Evolutionary conservation across 2,888 invertebrate genomes (phyloP), one percentile per base, ranked within the genome.

Genomic region (Gonocerus acuteangulatus): DNA sequence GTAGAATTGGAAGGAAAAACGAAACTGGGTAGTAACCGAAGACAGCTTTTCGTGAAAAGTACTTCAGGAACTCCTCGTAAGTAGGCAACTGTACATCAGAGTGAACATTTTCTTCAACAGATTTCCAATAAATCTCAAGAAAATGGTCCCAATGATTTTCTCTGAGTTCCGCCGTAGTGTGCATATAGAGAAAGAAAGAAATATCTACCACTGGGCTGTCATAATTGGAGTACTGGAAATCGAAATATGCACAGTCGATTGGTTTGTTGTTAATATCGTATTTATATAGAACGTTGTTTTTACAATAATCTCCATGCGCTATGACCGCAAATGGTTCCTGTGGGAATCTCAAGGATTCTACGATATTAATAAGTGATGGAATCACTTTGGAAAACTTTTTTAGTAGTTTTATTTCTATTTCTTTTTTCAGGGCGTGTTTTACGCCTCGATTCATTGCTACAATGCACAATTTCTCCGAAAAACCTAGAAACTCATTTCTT

Each of bases 231-330:
- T 69, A 70, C 15, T 73, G 74, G 56, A 74, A 72, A 65, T 74
- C 74, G 42, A 74, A 71, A 47, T 64, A 62, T 34, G 71, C 71
- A 42, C 73, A 72, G n/a, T 69, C 69, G 1, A 66, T 22, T 1
- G 74, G 73, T 49, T 69, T 69, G 6, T 65, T 69, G 2, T 68
- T 62, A 1, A 23, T 70, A 61, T 74, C 70, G 62, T 74, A 74
- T 34, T 71, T 71, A 62, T 71, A 74, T 15, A 75, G 60, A 23
- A 75, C 68, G 67, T 75, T 75, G 65, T 75, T 75, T 2, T 73
- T 70, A 71, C 73, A 74, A 39, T 74, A 67, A 66, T 75, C 75
- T 0, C 75, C 74, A 49, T 75, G 75, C 47, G 73, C 73, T 1
- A 75, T 58, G 1, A 74, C 74, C 21, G 59, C 60, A 1, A 51